Evolutionary conservation across 2,888 invertebrate species (phyloP).

Genomic region (Drosophila cognata): DNA sequence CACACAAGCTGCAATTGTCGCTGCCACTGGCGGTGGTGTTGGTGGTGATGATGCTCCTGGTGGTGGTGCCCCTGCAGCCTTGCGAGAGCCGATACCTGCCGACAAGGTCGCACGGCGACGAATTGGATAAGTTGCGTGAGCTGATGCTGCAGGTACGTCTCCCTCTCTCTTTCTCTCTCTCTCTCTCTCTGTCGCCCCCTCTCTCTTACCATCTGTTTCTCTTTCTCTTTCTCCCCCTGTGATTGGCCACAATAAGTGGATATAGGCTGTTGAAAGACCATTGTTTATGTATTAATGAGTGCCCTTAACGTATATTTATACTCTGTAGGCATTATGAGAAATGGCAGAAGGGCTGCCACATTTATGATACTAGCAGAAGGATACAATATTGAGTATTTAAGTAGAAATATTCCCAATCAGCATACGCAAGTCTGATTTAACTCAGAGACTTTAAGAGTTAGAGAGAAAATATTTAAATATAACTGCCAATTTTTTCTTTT

Average conservation of each 20-base stretch:
- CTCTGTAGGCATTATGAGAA: background rate
- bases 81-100: conserved; percentile 86
- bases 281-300: conserved; percentile 34
- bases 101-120: conserved; percentile 86
- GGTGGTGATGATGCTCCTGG: conserved; percentile 70
- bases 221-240: background rate
- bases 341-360: background rate
- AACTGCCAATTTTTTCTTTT: background rate
- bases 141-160: conserved; percentile 86
- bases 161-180: background rate
- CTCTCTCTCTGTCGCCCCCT: background rate
- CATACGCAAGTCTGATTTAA: background rate
- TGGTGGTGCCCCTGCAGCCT: conserved; percentile 76
- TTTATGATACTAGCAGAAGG: background rate
- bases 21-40: conserved; percentile 66
- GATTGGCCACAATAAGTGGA: conserved; percentile 36
- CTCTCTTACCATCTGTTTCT: conserved; percentile 65
- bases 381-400: background rate
- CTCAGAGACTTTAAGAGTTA: background rate
- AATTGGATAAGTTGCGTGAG: conserved; percentile 86
- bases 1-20: conserved; percentile 34
- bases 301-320: conserved; percentile 28
- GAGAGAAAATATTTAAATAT: background rate
- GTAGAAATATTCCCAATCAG: background rate
- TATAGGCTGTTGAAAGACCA: conserved; percentile 62